phyloP scores from a whole-genome alignment of 2,113 vertebrate species.

The Rhinolophus sinicus region DNA sequence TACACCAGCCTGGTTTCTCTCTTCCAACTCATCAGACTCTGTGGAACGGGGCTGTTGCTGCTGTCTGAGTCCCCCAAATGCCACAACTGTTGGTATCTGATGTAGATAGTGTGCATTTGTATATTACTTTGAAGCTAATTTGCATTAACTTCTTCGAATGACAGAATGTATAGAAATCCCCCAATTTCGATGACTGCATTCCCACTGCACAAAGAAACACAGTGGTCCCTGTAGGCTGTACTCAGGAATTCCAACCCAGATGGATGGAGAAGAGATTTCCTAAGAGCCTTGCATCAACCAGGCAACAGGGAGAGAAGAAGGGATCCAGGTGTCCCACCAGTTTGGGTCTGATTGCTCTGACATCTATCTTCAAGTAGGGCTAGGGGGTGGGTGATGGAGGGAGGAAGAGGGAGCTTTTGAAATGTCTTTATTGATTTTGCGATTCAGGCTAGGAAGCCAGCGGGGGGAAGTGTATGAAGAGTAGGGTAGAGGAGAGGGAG shows the following conservation, averaged over 20 bases:
- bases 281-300: not conserved
- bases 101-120: no score
- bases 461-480: not conserved
- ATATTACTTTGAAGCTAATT: not conserved
- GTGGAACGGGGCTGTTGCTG: not conserved
- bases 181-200: not conserved
- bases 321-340: accelerated
- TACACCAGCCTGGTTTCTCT: not conserved
- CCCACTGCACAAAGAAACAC: not conserved
- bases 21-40: not conserved
- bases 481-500: not conserved
- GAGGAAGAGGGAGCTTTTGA: not conserved
- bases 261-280: not conserved
- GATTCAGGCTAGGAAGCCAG: not conserved
- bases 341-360: not conserved
- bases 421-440: not conserved
- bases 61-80: not conserved
- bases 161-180: not conserved
- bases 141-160: not conserved
- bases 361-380: not conserved
- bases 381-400: not conserved
- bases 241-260: not conserved
- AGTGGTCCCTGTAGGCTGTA: not conserved
- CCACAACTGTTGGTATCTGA: not conserved
- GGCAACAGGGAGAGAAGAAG: not conserved